Conservation (phyloP, 2,888 invertebrate genomes). For the Troides helena region DNA sequence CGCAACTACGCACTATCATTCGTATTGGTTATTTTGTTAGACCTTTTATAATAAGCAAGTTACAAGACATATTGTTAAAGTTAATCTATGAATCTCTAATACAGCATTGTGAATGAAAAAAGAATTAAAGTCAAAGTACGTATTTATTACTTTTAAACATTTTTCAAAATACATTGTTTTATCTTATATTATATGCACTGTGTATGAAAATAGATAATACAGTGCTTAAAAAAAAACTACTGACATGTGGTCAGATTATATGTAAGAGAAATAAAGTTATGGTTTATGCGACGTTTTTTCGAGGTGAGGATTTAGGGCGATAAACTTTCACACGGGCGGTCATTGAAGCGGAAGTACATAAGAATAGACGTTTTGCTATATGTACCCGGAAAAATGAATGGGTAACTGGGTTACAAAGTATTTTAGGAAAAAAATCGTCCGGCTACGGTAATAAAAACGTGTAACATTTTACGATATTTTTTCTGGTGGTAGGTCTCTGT, state of each 20-base stretch:
- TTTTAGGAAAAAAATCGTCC: neutral
- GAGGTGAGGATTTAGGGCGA: slow-evolving; percentile 10
- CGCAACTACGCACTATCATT: slow-evolving; percentile 19
- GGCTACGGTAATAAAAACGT: neutral
- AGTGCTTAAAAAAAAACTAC: too few relatives aligned
- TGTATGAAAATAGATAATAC: too few relatives aligned
- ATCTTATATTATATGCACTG: too few relatives aligned
- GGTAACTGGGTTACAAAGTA: neutral
- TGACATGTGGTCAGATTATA: too few relatives aligned
- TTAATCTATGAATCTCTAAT: neutral
- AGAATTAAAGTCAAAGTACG: neutral
- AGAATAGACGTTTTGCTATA: slow-evolving; percentile 5
- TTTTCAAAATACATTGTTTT: too few relatives aligned
- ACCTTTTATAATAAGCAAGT: slow-evolving; percentile 17
- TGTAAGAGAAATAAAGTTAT: slow-evolving; percentile 1
- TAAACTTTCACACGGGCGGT: slow-evolving; percentile 11
- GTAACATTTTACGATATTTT: too few relatives aligned
- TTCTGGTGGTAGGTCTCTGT: too few relatives aligned
- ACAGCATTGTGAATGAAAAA: neutral
- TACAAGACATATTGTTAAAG: slow-evolving; percentile 8
- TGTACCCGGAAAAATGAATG: neutral
- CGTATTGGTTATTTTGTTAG: slow-evolving; percentile 17
- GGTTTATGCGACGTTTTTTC: slow-evolving; percentile 11
- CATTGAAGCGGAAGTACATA: slow-evolving; percentile 16
- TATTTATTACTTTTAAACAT: too few relatives aligned